Conservation (phyloP, 2,797 vertebrate genomes). For the Eulemur rubriventer region DNA sequence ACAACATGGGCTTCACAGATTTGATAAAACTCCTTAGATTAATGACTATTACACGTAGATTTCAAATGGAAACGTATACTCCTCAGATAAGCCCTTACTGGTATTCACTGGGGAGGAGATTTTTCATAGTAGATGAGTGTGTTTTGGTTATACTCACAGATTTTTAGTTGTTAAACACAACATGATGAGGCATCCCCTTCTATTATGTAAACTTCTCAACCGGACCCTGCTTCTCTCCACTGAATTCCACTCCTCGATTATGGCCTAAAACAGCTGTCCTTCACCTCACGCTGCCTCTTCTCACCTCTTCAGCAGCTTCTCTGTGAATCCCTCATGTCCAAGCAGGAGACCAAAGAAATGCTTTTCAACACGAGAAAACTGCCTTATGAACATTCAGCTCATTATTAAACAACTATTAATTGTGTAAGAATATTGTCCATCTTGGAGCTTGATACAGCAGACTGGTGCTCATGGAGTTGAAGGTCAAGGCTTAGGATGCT, state of each 20-base stretch:
- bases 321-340: background rate
- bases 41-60: background rate
- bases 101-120: background rate
- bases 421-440: background rate
- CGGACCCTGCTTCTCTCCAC: background rate
- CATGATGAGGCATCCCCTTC: background rate
- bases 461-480: background rate
- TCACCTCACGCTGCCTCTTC: background rate
- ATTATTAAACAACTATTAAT: background rate
- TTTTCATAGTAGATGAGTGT: background rate
- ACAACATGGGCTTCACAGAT: background rate
- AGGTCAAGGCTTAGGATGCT: background rate
- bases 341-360: background rate
- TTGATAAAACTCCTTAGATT: background rate
- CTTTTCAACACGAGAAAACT: background rate
- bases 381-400: background rate
- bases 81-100: background rate
- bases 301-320: background rate
- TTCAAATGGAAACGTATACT: background rate
- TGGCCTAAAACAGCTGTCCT: background rate
- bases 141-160: background rate
- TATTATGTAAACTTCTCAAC: background rate
- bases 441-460: background rate
- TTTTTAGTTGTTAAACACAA: slow-evolving; percentile 41
- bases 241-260: background rate